These are phyloP conservation scores for Punctoribates punctum DNA, from an alignment of 2,888 invertebrate genomes.

Conservation along the genomic window DNA sequence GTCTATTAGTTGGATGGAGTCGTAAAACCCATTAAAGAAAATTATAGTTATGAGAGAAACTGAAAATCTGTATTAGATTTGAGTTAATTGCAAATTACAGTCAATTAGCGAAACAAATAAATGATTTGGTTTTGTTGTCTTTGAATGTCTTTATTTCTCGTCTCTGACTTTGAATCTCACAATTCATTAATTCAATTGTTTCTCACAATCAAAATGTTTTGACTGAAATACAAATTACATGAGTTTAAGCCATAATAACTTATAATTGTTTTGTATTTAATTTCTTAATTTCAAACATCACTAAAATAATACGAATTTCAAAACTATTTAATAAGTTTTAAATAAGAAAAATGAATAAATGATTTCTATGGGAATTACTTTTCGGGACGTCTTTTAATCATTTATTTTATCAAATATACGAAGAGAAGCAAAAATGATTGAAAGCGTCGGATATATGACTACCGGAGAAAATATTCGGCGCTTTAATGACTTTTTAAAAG, in stretches of 20 bases:
- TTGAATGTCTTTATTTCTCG: not conserved
- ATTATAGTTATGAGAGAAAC: no score
- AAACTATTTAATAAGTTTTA: not conserved
- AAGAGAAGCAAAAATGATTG: not conserved
- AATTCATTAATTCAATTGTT: not conserved
- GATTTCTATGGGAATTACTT: not conserved
- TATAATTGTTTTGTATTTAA: no score
- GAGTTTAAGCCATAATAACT: no score
- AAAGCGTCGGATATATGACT: not conserved
- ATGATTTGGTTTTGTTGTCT: not conserved
- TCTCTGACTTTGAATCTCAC: not conserved
- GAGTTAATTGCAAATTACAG: not conserved
- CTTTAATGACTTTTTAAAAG: not conserved
- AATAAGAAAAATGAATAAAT: not conserved
- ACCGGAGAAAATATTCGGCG: conserved; percentile 5
- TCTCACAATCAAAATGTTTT: not conserved
- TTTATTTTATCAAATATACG: not conserved
- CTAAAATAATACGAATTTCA: not conserved
- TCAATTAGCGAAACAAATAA: not conserved
- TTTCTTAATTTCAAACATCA: not conserved
- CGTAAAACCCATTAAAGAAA: no score
- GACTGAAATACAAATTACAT: no score
- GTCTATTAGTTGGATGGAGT: no score
- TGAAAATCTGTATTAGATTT: not conserved
- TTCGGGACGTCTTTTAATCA: not conserved